Evolutionary conservation across 2,888 invertebrate genomes (phyloP).

Genomic region (Parnassius mnemosyne): DNA sequence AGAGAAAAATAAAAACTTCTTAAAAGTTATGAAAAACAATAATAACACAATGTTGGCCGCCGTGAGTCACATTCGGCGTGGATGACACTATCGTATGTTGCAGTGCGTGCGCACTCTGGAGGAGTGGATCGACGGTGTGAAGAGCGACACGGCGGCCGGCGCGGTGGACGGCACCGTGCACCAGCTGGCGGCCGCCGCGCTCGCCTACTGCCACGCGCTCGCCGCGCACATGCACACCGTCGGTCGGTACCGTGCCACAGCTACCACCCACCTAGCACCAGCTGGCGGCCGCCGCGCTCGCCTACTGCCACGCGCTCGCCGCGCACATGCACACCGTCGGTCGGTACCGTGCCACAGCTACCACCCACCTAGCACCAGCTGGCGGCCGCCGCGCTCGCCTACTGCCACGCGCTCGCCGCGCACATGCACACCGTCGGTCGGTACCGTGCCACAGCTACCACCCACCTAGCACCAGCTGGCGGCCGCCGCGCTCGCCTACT

Average conservation of each 20-base stretch:
- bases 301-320: constrained; percentile 92
- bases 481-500: constrained; percentile 94
- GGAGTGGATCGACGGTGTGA: constrained; percentile 94
- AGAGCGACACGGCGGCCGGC: constrained; percentile 87
- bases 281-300: constrained; percentile 95
- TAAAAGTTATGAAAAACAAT: too few relatives aligned
- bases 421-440: constrained; percentile 87
- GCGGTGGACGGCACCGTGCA: constrained; percentile 99
- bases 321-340: constrained; percentile 89
- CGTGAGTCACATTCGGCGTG: too few relatives aligned
- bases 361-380: constrained; percentile 94
- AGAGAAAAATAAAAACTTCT: too few relatives aligned
- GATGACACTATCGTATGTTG: not conserved
- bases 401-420: constrained; percentile 91
- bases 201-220: constrained; percentile 94
- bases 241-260: constrained; percentile 51
- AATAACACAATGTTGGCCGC: too few relatives aligned
- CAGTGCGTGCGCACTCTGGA: constrained; percentile 94
- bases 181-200: constrained; percentile 95
- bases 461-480: constrained; percentile 96
- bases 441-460: not conserved
- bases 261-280: constrained; percentile 91
- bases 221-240: constrained; percentile 89
- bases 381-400: constrained; percentile 95
- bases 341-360: constrained; percentile 25